Evolutionary conservation across 2,888 invertebrate genomes (phyloP), one percentile per base, ranked within the genome.

Genomic region (Eupithecia subumbrata): DNA sequence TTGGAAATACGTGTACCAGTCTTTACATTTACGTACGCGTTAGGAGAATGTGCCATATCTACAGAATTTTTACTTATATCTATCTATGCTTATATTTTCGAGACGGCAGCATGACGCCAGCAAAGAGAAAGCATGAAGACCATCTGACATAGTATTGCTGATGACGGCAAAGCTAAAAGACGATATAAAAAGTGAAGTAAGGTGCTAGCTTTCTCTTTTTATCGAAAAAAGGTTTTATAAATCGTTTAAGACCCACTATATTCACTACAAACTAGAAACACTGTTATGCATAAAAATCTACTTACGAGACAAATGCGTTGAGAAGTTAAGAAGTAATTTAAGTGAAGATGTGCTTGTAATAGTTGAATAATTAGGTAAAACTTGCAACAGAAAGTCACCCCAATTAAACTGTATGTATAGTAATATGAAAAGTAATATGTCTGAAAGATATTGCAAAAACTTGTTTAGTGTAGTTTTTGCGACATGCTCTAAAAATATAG

Each of bases 51-150:
- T 30, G 1, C 3, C 30, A 30, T 30, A 30, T 30, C 30, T 30
- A 30, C 30, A 30, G 30, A 30, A 30, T 30, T 30, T 30, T 30
- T 30, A 30, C 30, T 3, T 30, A 3, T 2, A 30, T 30, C 30
- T 30, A 30, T 30, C 14, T 60, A 25, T 56, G 22, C 56, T 60
- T 60, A 14, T 56, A 12, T 56, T 22, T 56, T 60, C 25, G 60
- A 25, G 25, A 5, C 60, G 60, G 5, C 56, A 4, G 22, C 56
- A 56, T 56, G 22, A 56, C 56, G 56, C 0, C 60, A 25, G 25
- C 5, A 60, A 60, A 60, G 60, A 60, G 60, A 60, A 60, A 60
- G 60, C 60, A 60, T 2, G 52, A 48, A 56, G 56, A 60, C 56
- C 11, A 22, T 22, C 22, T 60, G 60, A 60, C 60, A 60, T 60